Evolutionary conservation across 2,113 vertebrate species (phyloP), one percentile per base, ranked within the genome.

Genomic region (Haplochromis vanheusdeni): DNA sequence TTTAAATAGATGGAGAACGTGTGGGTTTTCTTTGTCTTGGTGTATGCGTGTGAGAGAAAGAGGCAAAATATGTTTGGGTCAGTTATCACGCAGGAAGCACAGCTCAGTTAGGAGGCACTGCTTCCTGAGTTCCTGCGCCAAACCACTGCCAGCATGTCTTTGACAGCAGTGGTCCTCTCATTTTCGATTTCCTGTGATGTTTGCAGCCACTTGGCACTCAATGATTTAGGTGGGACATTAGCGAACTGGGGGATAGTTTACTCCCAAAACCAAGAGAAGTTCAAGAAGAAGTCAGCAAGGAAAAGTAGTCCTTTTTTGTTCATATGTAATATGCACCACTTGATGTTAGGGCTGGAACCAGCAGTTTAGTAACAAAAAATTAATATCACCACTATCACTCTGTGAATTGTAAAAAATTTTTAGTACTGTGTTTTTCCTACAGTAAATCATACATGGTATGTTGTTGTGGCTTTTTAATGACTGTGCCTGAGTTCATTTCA

Each of bases 51-150:
- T 58, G 83, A 56, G 87, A 55, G 33, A 86, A 23, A 47, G 84
- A 92, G 47, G 56, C 86, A 52, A 85, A 86, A 52, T 85, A 83
- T 93, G 91, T 92, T 88, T 84, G 82, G 88, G 92, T 94, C 91
- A 89, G 89, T 95, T 96, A 96, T 96, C 95, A 95, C 83, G 91
- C 94, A 96, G 95, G 95, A 95, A 95, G 93, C 95, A 95, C 92
- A 87, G 93, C 93, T 91, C 92, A 91, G 93, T 92, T 90, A 93
- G 90, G 90, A 93, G 93, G 92, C 91, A 84, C 91, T 87, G 37
- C 89, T 95, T 95, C 95, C 94, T 95, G 94, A 91, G 81, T 92
- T 92, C 56, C 70, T 56, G 70, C 54, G 73, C 94, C 92, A 93
- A 88, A 93, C 85, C 49, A 33, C 90, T 86, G 92, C 91, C 92